phyloP scores from a whole-genome alignment of 2,797 vertebrate species.

The Hipposideros larvatus region DNA sequence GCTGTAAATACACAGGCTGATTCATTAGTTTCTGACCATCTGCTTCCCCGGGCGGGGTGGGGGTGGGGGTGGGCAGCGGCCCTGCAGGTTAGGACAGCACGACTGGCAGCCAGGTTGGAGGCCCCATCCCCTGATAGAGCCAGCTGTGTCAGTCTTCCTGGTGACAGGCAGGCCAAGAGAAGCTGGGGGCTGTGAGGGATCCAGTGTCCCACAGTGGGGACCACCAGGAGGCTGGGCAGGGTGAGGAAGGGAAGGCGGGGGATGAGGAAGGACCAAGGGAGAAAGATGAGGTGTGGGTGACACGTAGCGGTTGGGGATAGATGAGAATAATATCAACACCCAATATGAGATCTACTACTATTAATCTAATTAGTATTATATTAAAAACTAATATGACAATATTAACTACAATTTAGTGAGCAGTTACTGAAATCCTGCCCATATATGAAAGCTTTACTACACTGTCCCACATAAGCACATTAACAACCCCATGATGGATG shows the following conservation, averaged over 20 bases:
- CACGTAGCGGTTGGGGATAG: not conserved
- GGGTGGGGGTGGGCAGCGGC: not conserved
- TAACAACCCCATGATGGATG: accelerated
- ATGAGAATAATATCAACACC: not conserved
- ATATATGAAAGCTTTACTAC: accelerated
- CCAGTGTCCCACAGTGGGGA: not conserved
- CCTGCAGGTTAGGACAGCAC: slow-evolving; percentile 46
- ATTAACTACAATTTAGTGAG: not conserved
- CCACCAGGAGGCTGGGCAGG: not conserved
- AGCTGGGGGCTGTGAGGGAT: not conserved
- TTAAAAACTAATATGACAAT: not conserved
- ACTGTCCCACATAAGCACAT: not conserved
- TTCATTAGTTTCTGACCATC: slow-evolving; percentile 81
- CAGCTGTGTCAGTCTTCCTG: not conserved
- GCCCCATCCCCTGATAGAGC: accelerated
- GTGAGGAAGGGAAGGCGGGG: not conserved
- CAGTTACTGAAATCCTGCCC: not conserved
- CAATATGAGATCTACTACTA: not conserved
- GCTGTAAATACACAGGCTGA: slow-evolving; percentile 67
- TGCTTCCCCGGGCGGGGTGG: slow-evolving; percentile 52
- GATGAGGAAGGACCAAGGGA: not conserved
- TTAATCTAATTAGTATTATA: not conserved
- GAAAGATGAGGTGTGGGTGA: not conserved
- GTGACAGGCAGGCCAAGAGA: not conserved
- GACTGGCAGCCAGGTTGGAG: not conserved